Conservation (phyloP, 2,797 vertebrate genomes). For the Aldrovandia affinis region DNA sequence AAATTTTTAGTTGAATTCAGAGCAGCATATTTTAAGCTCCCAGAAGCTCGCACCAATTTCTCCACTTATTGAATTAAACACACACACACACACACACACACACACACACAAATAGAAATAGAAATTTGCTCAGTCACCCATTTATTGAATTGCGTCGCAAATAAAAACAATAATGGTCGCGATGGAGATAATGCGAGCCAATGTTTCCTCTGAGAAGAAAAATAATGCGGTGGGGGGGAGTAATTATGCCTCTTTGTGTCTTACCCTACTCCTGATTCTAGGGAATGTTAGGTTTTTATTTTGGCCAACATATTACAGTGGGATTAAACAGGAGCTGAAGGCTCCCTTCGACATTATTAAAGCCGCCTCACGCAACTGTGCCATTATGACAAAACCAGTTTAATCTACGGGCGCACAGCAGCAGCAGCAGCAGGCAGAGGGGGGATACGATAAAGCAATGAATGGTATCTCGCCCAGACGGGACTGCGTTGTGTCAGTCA, state of each 20-base stretch:
- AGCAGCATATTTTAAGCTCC: conserved; percentile 7
- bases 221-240: conserved; percentile 26
- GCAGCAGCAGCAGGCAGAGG: conserved; percentile 31
- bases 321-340: conserved; percentile 47
- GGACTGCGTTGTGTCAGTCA: conserved; percentile 63
- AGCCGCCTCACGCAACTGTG: conserved; percentile 34
- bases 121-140: background rate
- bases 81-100: background rate
- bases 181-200: conserved; percentile 37
- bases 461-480: conserved; percentile 72
- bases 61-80: background rate
- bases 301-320: conserved; percentile 46
- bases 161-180: conserved; percentile 29
- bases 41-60: conserved; percentile 15
- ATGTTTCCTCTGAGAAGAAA: conserved; percentile 34
- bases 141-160: conserved; percentile 8
- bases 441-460: conserved; percentile 58
- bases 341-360: conserved; percentile 44
- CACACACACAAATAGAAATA: background rate
- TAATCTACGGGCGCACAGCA: conserved; percentile 46
- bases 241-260: conserved; percentile 51
- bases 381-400: conserved; percentile 41
- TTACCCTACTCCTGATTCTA: conserved; percentile 35
- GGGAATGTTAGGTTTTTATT: conserved; percentile 35
- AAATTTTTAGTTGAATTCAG: conserved; percentile 2